A percentile compares a stretch with the other conserved stretches of the same genome.
Conservation (phyloP, 1,140 invertebrate genomes). For the Microplitis demolitor region DNA sequence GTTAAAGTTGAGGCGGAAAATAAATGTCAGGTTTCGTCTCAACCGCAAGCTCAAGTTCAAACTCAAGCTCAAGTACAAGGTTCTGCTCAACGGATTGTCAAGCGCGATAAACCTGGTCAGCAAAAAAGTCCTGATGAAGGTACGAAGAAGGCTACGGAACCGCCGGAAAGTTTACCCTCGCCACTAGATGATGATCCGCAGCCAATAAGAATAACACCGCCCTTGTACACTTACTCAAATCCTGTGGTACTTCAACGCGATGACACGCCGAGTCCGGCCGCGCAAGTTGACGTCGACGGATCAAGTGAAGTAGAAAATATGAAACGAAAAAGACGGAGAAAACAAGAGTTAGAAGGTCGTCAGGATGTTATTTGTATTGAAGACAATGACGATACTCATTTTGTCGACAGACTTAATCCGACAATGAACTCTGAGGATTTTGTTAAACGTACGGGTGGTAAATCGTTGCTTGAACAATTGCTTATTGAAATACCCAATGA, state of each 20-base stretch:
- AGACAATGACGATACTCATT: conserved; percentile 54
- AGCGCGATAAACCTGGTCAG: conserved; percentile 4
- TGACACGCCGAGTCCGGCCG: conserved; percentile 62
- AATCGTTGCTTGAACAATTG: conserved; percentile 75
- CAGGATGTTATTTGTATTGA: conserved; percentile 58
- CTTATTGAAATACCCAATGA: conserved; percentile 78
- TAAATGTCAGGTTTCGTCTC: too few species aligned
- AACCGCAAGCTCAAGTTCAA: too few species aligned
- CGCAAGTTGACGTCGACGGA: conserved; percentile 53
- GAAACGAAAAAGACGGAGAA: conserved; percentile 55
- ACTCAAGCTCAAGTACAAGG: too few species aligned
- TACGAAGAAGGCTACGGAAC: background rate
- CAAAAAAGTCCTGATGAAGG: conserved; percentile 33
- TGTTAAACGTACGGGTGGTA: conserved; percentile 49
- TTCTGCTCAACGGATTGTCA: conserved; percentile 35
- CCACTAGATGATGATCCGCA: conserved; percentile 68
- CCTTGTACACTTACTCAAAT: conserved; percentile 78
- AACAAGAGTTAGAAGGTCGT: conserved; percentile 60
- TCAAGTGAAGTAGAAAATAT: conserved; percentile 48
- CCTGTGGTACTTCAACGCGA: conserved; percentile 64
- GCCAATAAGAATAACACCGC: conserved; percentile 72
- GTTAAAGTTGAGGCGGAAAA: too few species aligned
- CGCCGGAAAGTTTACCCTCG: conserved; percentile 48
- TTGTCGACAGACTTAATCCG: conserved; percentile 50
- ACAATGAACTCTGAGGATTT: conserved; percentile 49